Percentiles rank a stretch among this genome's conserved stretches.
phyloP scores from a whole-genome alignment of 2,113 vertebrate genomes.

The Puma concolor region DNA sequence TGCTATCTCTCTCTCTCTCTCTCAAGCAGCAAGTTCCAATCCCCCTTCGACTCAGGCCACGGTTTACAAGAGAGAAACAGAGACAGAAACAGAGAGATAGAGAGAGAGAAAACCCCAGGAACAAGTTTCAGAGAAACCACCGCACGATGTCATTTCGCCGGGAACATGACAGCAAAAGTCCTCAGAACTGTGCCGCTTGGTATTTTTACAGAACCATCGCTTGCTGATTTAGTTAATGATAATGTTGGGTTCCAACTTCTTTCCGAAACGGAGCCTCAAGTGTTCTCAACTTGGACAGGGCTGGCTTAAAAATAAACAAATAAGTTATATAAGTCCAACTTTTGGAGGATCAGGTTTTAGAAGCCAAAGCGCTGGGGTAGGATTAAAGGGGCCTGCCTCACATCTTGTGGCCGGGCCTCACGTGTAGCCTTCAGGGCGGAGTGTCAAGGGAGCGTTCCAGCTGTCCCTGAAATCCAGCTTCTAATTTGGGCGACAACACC shows the following conservation, averaged over 20 bases:
- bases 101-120: background rate
- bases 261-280: slow-evolving; percentile 67
- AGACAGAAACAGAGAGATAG: background rate
- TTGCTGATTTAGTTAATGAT: slow-evolving; percentile 79
- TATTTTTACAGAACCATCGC: slow-evolving; percentile 61
- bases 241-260: slow-evolving; percentile 76
- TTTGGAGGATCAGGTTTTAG: slow-evolving; percentile 38
- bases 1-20: too few species aligned
- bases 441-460: background rate
- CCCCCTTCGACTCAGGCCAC: background rate
- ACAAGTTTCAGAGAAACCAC: slow-evolving; percentile 51
- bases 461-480: background rate
- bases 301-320: slow-evolving; percentile 80
- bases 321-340: slow-evolving; percentile 79
- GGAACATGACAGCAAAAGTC: background rate
- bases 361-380: background rate
- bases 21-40: background rate
- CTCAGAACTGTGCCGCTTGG: background rate
- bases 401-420: slow-evolving; percentile 32
- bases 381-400: slow-evolving; percentile 17
- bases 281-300: slow-evolving; percentile 69
- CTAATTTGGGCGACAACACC: background rate
- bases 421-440: background rate
- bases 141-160: background rate
- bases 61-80: background rate